These are phyloP conservation scores for Steinernema khuongi DNA, from an alignment of 1,140 invertebrate genomes.

Conservation along the genomic window DNA sequence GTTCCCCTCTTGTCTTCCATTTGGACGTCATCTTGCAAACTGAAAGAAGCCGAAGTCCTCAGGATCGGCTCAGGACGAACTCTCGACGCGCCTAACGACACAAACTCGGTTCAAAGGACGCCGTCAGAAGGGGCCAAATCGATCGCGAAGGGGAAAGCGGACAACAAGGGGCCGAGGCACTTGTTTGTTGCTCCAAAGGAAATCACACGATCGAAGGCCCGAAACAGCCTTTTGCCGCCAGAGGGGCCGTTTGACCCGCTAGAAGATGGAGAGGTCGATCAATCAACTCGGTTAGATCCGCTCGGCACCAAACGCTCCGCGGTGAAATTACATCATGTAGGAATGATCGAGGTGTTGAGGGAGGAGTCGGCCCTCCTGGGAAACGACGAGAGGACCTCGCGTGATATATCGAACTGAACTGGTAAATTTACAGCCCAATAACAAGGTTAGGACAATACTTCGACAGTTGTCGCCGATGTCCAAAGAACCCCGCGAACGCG, in stretches of 20 bases:
- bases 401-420: conserved; percentile 5
- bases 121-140: too few relatives aligned
- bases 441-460: neutral
- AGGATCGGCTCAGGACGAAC: too few relatives aligned
- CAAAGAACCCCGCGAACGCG: too few relatives aligned
- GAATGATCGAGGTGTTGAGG: neutral
- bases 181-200: too few relatives aligned
- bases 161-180: neutral
- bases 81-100: neutral
- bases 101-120: neutral
- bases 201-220: neutral
- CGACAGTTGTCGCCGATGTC: too few relatives aligned
- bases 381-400: neutral
- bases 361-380: neutral
- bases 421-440: neutral
- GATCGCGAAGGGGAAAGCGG: neutral
- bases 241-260: neutral
- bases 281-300: neutral
- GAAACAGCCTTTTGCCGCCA: neutral
- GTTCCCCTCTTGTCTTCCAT: neutral
- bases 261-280: neutral
- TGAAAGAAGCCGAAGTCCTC: neutral
- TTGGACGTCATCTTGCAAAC: neutral
- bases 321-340: conserved; percentile 9
- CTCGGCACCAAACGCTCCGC: conserved; percentile 7